phyloP scores from a whole-genome alignment of 2,888 invertebrate species.

The Tiliacea aurago region DNA sequence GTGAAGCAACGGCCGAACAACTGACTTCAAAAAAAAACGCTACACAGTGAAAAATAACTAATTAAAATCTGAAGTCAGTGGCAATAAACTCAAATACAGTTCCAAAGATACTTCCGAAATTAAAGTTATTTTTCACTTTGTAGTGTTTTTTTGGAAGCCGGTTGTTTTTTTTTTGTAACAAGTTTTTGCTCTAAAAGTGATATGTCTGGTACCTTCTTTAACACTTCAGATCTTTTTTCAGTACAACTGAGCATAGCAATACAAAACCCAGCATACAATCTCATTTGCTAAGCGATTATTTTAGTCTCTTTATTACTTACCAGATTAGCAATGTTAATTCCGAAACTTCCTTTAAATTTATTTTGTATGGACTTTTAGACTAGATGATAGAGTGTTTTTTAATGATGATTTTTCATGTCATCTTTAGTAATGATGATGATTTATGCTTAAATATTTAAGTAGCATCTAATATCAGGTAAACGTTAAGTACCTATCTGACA shows the following conservation, averaged over 20 bases:
- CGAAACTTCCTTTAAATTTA: neutral
- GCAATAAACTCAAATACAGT: too few relatives aligned
- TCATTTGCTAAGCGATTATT: constrained; percentile 22
- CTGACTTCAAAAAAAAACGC: too few relatives aligned
- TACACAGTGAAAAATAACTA: too few relatives aligned
- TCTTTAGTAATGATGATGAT: neutral
- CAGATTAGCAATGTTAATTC: constrained; percentile 28
- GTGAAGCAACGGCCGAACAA: too few relatives aligned
- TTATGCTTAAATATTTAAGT: neutral
- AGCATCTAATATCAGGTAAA: neutral
- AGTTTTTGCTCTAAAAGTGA: too few relatives aligned
- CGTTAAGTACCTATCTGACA: neutral
- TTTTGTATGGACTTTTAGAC: neutral
- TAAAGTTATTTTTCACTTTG: too few relatives aligned
- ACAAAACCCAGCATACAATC: constrained; percentile 20
- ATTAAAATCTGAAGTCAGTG: too few relatives aligned
- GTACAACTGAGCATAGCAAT: neutral
- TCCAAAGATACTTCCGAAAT: too few relatives aligned
- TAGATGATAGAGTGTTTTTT: neutral
- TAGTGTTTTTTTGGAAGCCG: too few relatives aligned
- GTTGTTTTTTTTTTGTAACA: too few relatives aligned
- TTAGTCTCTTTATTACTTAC: constrained; percentile 27
- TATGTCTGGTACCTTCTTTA: neutral
- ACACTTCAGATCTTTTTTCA: too few relatives aligned
- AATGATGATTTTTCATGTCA: neutral